Evolutionary conservation across 2,888 invertebrate genomes (phyloP).

Genomic region (Dynastes tityus): DNA sequence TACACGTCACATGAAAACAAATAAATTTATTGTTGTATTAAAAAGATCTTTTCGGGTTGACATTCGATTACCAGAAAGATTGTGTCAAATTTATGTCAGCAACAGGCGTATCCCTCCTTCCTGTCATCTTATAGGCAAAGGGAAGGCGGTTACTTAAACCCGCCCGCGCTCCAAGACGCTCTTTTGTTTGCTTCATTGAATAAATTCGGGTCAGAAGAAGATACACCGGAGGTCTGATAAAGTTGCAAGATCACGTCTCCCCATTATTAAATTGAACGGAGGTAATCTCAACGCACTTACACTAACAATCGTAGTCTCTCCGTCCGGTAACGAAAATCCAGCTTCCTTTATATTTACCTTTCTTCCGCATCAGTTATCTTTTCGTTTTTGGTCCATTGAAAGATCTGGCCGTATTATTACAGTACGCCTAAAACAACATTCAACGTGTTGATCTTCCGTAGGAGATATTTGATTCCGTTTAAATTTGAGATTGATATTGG

Average conservation of each 20-base stretch:
- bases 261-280: constrained; percentile 40
- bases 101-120: constrained; percentile 26
- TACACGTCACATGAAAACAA: constrained; percentile 28
- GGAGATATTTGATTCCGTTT: background rate
- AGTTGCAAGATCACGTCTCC: constrained; percentile 40
- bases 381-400: constrained; percentile 3
- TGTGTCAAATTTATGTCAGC: constrained; percentile 43
- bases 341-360: constrained; percentile 35
- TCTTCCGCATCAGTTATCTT: constrained; percentile 8
- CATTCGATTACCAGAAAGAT: constrained; percentile 46
- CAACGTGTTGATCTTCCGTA: background rate
- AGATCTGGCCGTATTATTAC: background rate
- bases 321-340: background rate
- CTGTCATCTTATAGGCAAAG: background rate
- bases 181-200: constrained; percentile 32
- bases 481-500: background rate
- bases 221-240: constrained; percentile 27
- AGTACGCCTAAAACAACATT: constrained; percentile 4
- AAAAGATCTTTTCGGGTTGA: constrained; percentile 23
- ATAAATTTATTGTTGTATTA: constrained; percentile 42
- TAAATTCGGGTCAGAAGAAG: constrained; percentile 32
- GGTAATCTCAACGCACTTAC: constrained; percentile 42
- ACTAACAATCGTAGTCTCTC: constrained; percentile 33
- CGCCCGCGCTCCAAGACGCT: background rate
- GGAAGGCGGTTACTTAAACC: background rate